These are phyloP conservation scores for Cloeon dipterum DNA, from an alignment of 2,888 invertebrate genomes.

Conservation along the genomic window DNA sequence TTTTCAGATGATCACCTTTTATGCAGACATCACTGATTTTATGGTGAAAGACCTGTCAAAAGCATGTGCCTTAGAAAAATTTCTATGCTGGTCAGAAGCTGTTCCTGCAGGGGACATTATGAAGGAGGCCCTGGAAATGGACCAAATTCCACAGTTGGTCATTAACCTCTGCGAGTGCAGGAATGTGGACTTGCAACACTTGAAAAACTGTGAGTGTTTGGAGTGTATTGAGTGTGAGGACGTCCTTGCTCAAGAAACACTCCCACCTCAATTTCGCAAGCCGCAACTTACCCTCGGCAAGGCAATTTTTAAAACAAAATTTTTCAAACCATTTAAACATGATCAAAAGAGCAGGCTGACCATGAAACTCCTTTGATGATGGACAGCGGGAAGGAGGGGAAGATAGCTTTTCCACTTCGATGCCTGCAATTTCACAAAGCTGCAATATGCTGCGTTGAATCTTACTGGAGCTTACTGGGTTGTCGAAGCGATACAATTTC, in stretches of 20 bases:
- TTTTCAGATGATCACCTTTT: not conserved
- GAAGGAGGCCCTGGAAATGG: not conserved
- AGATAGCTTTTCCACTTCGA: not conserved
- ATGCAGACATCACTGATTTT: not conserved
- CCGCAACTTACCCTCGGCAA: too few species aligned
- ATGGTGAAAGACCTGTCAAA: not conserved
- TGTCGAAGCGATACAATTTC: not conserved
- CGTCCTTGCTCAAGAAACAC: too few species aligned
- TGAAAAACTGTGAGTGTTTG: constrained; percentile 1
- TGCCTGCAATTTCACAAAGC: not conserved
- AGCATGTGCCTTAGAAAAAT: not conserved
- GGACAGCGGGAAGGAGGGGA: too few species aligned
- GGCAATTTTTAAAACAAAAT: too few species aligned
- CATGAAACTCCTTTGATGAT: too few species aligned
- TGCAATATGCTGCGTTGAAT: not conserved
- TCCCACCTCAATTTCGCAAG: too few species aligned
- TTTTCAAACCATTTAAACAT: too few species aligned
- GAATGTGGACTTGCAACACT: not conserved
- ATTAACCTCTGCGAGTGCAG: not conserved
- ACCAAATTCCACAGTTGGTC: not conserved
- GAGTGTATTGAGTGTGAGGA: not conserved
- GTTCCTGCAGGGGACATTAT: not conserved
- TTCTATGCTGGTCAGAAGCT: not conserved
- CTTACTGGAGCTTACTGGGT: not conserved
- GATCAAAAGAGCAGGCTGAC: too few species aligned